Evolutionary conservation across 1,140 invertebrate genomes (phyloP).

Genomic region (Helicoverpa armigera): DNA sequence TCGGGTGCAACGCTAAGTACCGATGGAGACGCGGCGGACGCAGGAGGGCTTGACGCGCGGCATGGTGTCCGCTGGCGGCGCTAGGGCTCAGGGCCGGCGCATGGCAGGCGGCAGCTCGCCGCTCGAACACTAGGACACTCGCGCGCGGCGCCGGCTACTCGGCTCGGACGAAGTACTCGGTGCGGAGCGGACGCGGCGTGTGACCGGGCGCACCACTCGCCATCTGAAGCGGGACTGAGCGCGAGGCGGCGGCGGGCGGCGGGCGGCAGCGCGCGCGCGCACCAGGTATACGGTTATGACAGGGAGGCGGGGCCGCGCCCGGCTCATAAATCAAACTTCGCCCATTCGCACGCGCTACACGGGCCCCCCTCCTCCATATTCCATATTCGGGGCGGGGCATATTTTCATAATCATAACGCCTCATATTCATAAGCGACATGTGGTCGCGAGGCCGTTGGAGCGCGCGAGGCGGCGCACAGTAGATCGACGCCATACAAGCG

Average conservation of each 20-base stretch:
- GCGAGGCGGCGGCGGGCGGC: constrained; percentile 76
- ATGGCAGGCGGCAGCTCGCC: constrained; percentile 63
- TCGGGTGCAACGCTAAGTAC: constrained; percentile 73
- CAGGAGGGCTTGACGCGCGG: constrained; percentile 84
- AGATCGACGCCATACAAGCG: no score
- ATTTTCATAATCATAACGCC: constrained; percentile 87
- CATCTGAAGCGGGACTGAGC: constrained; percentile 85
- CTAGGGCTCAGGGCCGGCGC: constrained; percentile 72
- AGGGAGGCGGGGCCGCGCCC: constrained; percentile 83
- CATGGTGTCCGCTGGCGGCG: constrained; percentile 75
- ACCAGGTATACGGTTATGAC: constrained; percentile 85
- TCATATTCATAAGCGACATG: constrained; percentile 86
- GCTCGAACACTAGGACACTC: constrained; percentile 57
- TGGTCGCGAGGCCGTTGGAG: constrained; percentile 62
- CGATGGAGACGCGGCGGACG: constrained; percentile 85
- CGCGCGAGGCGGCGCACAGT: constrained; percentile 61
- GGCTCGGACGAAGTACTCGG: constrained; percentile 67
- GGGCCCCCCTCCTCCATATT: constrained; percentile 82
- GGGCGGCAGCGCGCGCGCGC: constrained; percentile 81
- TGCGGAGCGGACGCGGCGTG: constrained; percentile 68
- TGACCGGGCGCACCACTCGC: constrained; percentile 76
- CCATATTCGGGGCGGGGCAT: constrained; percentile 87
- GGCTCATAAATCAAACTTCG: constrained; percentile 87
- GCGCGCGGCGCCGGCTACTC: constrained; percentile 71
- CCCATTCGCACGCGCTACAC: constrained; percentile 83